Percentiles rank a stretch among this genome's conserved stretches.
Conservation (phyloP, 2,797 vertebrate genomes). For the Eulemur coronatus region DNA sequence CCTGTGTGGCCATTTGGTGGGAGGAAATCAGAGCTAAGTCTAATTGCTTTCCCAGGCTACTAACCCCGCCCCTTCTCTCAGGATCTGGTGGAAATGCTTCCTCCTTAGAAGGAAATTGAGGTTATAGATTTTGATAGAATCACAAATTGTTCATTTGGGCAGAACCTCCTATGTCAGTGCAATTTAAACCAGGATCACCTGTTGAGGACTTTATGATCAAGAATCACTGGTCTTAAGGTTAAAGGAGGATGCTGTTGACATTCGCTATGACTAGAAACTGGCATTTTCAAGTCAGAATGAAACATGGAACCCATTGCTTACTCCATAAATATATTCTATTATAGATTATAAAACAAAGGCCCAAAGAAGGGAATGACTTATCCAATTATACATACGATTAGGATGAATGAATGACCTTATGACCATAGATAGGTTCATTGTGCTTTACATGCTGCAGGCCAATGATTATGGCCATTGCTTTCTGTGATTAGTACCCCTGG, state of each 20-base stretch:
- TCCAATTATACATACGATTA: neutral
- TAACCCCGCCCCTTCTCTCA: neutral
- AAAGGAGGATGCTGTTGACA: neutral
- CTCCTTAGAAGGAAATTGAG: neutral
- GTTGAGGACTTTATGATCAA: neutral
- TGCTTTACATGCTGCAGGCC: neutral
- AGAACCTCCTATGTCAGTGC: neutral
- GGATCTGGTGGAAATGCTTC: neutral
- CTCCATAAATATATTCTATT: neutral
- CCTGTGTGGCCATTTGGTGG: neutral
- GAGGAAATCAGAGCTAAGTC: conserved; percentile 19
- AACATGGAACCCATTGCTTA: neutral
- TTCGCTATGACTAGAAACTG: neutral
- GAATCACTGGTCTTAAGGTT: neutral
- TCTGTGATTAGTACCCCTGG: neutral
- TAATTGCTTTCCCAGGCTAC: neutral
- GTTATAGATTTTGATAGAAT: neutral
- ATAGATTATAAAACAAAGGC: neutral
- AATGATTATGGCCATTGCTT: neutral
- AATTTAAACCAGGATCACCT: neutral
- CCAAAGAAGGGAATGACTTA: neutral
- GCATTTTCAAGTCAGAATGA: neutral
- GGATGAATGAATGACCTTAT: neutral
- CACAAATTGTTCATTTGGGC: neutral
- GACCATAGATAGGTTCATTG: neutral